phyloP scores from a whole-genome alignment of 53 echinoderm and acorn worm genomes.

The Actinopyga echinites region DNA sequence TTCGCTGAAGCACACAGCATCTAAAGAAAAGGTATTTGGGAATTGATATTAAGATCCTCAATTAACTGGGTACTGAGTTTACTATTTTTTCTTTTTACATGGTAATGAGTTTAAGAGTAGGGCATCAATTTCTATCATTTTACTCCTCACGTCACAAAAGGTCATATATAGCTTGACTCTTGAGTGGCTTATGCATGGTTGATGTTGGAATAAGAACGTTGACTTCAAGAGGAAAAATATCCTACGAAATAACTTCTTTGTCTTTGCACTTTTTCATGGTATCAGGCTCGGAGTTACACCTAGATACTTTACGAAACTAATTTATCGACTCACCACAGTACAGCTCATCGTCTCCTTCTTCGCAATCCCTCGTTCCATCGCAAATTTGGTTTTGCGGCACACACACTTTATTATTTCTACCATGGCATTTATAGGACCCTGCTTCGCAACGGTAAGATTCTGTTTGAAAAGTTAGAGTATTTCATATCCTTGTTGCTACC shows the following conservation, averaged over 20 bases:
- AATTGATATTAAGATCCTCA: too few species aligned
- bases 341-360: slow-evolving; percentile 14
- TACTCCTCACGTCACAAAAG: background rate
- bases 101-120: too few species aligned
- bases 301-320: too few species aligned
- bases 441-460: background rate
- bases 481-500: too few species aligned
- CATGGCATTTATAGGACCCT: slow-evolving; percentile 16
- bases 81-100: too few species aligned
- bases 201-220: background rate
- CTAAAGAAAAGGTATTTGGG: background rate
- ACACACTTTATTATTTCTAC: background rate
- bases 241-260: too few species aligned
- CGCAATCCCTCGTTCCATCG: slow-evolving; percentile 9
- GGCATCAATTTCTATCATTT: too few species aligned
- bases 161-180: background rate
- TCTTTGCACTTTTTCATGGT: too few species aligned
- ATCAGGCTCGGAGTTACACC: background rate
- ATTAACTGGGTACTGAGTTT: too few species aligned
- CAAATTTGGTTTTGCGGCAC: background rate
- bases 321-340: slow-evolving; percentile 13
- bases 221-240: background rate
- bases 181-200: background rate
- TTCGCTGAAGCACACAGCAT: background rate
- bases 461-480: too few species aligned